Evolutionary conservation across 2,888 invertebrate genomes (phyloP), one percentile per base, ranked within the genome.

Genomic region (Nebria salina): DNA sequence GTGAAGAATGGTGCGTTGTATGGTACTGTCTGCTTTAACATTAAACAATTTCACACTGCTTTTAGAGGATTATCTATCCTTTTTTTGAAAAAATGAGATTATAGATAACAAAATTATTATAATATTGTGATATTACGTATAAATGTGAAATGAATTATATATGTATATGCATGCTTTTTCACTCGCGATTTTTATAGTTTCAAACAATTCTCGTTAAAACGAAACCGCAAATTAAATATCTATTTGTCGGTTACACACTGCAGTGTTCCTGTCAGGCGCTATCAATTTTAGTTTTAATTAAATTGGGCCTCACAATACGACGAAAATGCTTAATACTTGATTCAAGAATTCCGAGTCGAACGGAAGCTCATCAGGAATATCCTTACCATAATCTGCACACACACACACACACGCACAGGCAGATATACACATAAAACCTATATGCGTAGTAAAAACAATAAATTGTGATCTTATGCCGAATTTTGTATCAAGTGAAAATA

Each of bases 1-100:
- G 97, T 96, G 90, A 98, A 97, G 90, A 98, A 97, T 78, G 98
- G 97, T 11, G 98, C 97, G 89, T 95, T 95, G 89, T 96, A 97
- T 64, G 92, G 90, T 82, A 91, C 89, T 13, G 70, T 70, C 70
- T 70, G 66, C 25, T 66, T 66, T 25, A 66, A 66, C 15, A 25
- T 15, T 66, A 15, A 25, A 66, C 3, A 66, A 66, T 2, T 66
- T 15, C 20, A 11, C 66, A 66, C 20, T 9, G 15, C 8, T 3
- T n/a, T 66, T 66, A 66, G 2, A 66, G 13, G 25, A 66, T 66
- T 54, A 13, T 54, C 54, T 20, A 1, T 20, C 1, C 1, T 20
- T 20, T 20, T 20, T 20, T 20, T 0, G 0, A 20, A 20, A 20
- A 20, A 20, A 20, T 20, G 20, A 0, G 54, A 54, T 54, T 54